Conservation (phyloP, 92 coral and sea anemone species). For the Anthopleura xanthogrammica region DNA sequence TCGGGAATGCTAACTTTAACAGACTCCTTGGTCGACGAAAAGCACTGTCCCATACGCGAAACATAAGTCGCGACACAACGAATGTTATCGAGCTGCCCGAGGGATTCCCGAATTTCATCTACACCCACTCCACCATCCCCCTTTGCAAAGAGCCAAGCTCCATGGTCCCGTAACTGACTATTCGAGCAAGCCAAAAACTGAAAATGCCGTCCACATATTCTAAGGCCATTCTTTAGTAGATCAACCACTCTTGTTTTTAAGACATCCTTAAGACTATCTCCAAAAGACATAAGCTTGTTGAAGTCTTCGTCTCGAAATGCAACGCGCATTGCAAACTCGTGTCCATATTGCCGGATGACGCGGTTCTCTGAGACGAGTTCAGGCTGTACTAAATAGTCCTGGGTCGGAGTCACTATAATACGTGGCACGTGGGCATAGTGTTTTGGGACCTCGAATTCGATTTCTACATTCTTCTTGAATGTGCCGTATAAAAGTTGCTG, state of each 20-base stretch:
- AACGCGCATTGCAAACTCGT: constrained; percentile 70
- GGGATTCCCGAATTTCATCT: constrained; percentile 66
- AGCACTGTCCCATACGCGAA: constrained; percentile 98
- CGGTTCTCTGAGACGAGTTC: constrained; percentile 91
- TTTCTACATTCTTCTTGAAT: constrained; percentile 42
- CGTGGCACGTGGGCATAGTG: constrained; percentile 87
- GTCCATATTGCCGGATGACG: constrained; percentile 78
- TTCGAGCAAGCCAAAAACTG: constrained; percentile 90
- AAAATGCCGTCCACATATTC: constrained; percentile 61
- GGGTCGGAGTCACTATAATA: constrained; percentile 86
- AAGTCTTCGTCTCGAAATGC: constrained; percentile 93
- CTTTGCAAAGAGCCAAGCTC: constrained; percentile 84
- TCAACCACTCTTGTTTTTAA: background rate
- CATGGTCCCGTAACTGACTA: constrained; percentile 90
- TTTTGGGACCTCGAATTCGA: constrained; percentile 70
- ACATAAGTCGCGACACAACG: constrained; percentile 90
- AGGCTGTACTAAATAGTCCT: constrained; percentile 66
- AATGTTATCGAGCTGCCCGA: constrained; percentile 75
- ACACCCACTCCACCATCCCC: constrained; percentile 48
- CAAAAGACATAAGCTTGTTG: constrained; percentile 65
- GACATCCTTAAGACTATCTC: constrained; percentile 61
- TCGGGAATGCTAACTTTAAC: constrained; percentile 66
- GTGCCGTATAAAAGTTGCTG: constrained; percentile 53
- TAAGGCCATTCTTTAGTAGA: constrained; percentile 46
- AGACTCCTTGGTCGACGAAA: constrained; percentile 89